Evolutionary conservation across 2,888 invertebrate genomes (phyloP).

Genomic region (Pyrgus malvae): DNA sequence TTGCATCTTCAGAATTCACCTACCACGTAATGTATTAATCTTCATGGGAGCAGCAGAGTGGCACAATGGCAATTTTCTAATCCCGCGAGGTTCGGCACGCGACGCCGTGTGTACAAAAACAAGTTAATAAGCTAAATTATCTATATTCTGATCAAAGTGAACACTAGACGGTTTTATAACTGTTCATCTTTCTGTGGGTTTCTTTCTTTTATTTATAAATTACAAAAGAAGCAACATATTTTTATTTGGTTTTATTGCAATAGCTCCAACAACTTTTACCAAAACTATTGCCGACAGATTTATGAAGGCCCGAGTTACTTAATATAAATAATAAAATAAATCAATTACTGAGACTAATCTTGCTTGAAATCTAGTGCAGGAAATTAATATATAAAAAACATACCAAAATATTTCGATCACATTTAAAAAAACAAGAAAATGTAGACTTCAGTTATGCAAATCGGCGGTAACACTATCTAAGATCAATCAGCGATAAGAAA

Average conservation of each 20-base stretch:
- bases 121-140: constrained; percentile 25
- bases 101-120: constrained; percentile 32
- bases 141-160: constrained; percentile 30
- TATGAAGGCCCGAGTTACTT: no score
- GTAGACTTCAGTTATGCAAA: constrained; percentile 14
- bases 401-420: no score
- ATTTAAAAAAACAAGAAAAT: background rate
- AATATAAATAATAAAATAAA: no score
- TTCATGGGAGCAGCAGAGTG: background rate
- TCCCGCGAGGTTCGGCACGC: constrained; percentile 43
- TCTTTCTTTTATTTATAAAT: background rate
- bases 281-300: no score
- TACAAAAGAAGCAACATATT: background rate
- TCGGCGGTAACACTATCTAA: constrained; percentile 12
- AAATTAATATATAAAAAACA: no score
- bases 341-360: no score
- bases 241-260: no score
- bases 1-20: background rate
- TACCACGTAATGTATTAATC: background rate
- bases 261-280: no score
- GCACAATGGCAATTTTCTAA: constrained; percentile 35
- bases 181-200: constrained; percentile 20
- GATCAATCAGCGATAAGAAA: constrained; percentile 15
- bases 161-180: constrained; percentile 29
- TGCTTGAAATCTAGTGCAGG: no score